Evolutionary conservation across 1,140 invertebrate genomes (phyloP), one percentile per base, ranked within the genome.

Genomic region (Mamestra configurata): DNA sequence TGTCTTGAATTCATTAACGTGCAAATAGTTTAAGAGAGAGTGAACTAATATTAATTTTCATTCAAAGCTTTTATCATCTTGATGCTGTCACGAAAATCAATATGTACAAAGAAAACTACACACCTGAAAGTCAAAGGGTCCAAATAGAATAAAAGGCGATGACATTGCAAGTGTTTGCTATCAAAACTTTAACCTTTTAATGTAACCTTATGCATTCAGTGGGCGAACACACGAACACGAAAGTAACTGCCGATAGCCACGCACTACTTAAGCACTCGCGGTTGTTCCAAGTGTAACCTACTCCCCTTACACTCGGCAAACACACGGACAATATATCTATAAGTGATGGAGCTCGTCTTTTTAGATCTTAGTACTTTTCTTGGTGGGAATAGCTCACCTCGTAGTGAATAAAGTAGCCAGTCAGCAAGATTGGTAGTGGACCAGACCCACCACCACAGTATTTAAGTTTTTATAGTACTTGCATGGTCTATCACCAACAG

Each of bases 101-200:
- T 57, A 27, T 57, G 20, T 20, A 64, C 11, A 20, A 13, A 40
- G 18, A 20, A 40, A 66, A 20, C 13, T 66, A 66, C 35, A 20
- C 10, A 11, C 24, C 8, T 40, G 18, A 43, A 43, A 13, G 35
- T 66, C 18, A 66, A 66, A 66, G 61, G 35, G 61, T 40, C 24
- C 18, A 53, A 71, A 71, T 35, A 71, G 46, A 71, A 51, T 71
- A 71, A 71, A 71, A 46, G 31, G 40, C 55, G 22, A 76, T 61
- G 73, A 76, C 73, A 76, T 61, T 64, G 73, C 73, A 76, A 76
- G 73, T 76, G 73, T 76, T 76, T 76, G 55, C 40, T 76, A 76
- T 64, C 22, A 64, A 76, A 76, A 75, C 72, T 64, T 76, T 76
- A 76, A 76, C 55, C 73, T 64, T 76, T 76, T 76, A 76, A 51